Conservation (phyloP, 2,888 invertebrate genomes). For the Platycheirus rosarum region DNA sequence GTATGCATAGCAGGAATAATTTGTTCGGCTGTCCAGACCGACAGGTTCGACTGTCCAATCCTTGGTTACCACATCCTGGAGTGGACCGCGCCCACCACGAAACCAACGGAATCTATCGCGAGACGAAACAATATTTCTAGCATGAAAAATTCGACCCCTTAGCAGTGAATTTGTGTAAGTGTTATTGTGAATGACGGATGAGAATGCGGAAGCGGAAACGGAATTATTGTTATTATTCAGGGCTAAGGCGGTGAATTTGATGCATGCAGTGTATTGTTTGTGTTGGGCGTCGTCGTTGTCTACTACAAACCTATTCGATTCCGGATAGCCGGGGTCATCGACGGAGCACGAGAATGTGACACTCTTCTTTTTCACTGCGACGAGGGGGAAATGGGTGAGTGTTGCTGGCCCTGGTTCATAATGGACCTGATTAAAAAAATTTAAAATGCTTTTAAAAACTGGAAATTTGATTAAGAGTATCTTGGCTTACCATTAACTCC, state of each 20-base stretch:
- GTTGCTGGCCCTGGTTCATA: conserved; percentile 93
- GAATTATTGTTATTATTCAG: conserved; percentile 42
- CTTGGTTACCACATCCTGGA: conserved; percentile 89
- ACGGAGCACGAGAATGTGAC: conserved; percentile 93
- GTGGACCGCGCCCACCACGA: conserved; percentile 87
- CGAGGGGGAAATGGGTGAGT: conserved; percentile 88
- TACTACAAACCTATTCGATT: conserved; percentile 82
- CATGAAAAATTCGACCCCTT: conserved; percentile 80
- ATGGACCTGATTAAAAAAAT: conserved; percentile 79
- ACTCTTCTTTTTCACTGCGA: conserved; percentile 91
- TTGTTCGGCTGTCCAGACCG: conserved; percentile 92
- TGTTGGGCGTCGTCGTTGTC: conserved; percentile 32
- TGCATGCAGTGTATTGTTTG: conserved; percentile 65
- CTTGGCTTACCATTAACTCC: conserved; percentile 87
- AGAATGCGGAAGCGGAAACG: conserved; percentile 55
- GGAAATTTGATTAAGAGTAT: background rate
- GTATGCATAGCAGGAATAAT: conserved; percentile 94
- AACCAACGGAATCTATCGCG: conserved; percentile 89
- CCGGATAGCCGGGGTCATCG: conserved; percentile 92
- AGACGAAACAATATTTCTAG: conserved; percentile 79
- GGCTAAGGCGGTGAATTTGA: conserved; percentile 72
- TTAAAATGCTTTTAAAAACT: background rate
- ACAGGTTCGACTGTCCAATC: conserved; percentile 93
- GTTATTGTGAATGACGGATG: conserved; percentile 36
- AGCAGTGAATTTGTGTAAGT: conserved; percentile 61